phyloP scores from a whole-genome alignment of 2,113 vertebrate species.

The Tachysurus vachellii region DNA sequence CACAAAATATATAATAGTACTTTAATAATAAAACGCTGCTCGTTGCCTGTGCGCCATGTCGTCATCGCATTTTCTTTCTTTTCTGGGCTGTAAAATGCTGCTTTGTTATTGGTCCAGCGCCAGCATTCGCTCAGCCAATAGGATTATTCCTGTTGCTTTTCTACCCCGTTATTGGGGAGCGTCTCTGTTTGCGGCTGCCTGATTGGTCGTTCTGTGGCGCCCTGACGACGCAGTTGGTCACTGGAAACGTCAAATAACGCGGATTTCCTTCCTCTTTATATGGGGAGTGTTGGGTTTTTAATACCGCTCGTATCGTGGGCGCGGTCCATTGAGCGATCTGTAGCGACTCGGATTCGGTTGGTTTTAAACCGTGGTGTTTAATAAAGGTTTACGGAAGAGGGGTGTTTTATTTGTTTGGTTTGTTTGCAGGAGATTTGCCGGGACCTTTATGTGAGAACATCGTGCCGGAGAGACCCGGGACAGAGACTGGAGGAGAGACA shows the following conservation, averaged over 20 bases:
- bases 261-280: constrained; percentile 60
- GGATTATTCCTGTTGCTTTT: neutral
- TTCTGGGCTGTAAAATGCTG: neutral
- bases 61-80: constrained; percentile 31
- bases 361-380: neutral
- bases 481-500: constrained; percentile 73
- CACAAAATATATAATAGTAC: too few species aligned
- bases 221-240: constrained; percentile 42
- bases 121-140: constrained; percentile 9
- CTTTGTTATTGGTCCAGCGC: constrained; percentile 27
- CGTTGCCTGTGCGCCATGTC: constrained; percentile 22
- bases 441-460: constrained; percentile 74
- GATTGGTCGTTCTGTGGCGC: constrained; percentile 27
- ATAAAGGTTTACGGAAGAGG: neutral
- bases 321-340: constrained; percentile 50
- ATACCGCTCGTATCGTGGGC: constrained; percentile 48
- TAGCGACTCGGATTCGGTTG: neutral
- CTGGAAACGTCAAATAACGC: constrained; percentile 41
- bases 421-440: constrained; percentile 64
- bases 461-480: constrained; percentile 64
- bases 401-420: neutral
- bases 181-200: neutral
- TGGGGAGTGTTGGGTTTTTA: constrained; percentile 40
- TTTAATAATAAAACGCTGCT: neutral
- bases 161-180: constrained; percentile 20